Evolutionary conservation across 2,888 invertebrate genomes (phyloP).

Genomic region (Hetaerina titia): DNA sequence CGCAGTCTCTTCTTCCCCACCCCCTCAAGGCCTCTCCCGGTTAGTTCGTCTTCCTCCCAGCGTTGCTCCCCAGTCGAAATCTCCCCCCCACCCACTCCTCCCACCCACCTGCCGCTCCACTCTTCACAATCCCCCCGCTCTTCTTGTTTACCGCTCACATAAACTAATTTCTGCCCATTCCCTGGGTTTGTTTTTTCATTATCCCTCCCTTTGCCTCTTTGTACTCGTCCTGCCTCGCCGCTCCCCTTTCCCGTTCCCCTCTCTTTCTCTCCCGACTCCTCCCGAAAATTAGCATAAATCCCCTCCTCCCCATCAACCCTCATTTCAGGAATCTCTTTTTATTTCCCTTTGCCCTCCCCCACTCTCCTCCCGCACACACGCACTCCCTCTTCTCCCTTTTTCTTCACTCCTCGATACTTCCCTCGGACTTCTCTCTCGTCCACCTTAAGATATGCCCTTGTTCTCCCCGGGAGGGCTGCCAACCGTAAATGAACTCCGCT

Average conservation of each 20-base stretch:
- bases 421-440: not conserved
- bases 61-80: not conserved
- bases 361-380: too few relatives aligned
- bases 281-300: conserved; percentile 60
- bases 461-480: not conserved
- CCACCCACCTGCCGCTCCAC: not conserved
- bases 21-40: conserved; percentile 41
- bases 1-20: conserved; percentile 55
- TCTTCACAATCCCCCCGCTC: not conserved
- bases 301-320: not conserved
- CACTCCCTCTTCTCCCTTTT: not conserved
- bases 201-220: not conserved
- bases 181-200: conserved; percentile 40
- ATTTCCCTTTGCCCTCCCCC: not conserved
- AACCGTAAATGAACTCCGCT: not conserved
- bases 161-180: conserved; percentile 61
- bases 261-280: not conserved
- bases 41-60: not conserved
- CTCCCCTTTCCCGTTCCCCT: not conserved
- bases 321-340: not conserved
- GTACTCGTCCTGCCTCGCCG: not conserved
- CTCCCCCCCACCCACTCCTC: not conserved
- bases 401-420: not conserved
- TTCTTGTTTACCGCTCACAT: conserved; percentile 56
- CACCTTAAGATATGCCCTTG: not conserved